Base-by-base conservation (phyloP, 2,113 vertebrate species). In the Orthochromis indermauri region DNA sequence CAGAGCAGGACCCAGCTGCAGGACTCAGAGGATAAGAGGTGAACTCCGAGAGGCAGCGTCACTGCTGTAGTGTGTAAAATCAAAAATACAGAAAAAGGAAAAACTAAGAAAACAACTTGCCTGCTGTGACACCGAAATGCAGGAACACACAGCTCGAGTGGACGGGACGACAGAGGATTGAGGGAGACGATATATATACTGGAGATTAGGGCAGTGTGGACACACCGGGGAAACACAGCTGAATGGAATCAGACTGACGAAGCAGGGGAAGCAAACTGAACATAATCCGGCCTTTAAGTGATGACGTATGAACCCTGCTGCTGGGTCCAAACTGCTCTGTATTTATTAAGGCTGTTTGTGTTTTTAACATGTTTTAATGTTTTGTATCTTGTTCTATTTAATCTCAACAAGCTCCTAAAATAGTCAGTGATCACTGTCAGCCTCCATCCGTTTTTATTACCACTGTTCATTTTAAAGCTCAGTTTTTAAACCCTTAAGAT, bases 381-480 rank as follows among this genome's bases (percentile, higher is more conserved):
- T 59, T 59, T 28, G 24, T 28, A 9, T 57, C 3, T 28, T 4
- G 2, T 61, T 31, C 26, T 1, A 17, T 33, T 61, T 61, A 17
- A 33, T 61, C 14, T 17, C 0, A 17, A 61, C 14, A 31, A 33
- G 5, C 14, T 5, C 57, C 14, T 61, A 61, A 61, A 61, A 6
- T 0, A 61, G 57, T 61, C 57, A 1, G 26, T 61, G 8, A 61
- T 61, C 14, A 61, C 26, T 31, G 14, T 61, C 0, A 0, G 14
- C 8, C 8, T 31, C 26, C 0, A 0, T 59, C 5, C 0, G 0
- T 59, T 31, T 59, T 31, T 10, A 59, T 59, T 0, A 17, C 5
- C 57, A 17, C 3, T 4, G 3, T 17, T 59, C 8, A 31, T 59
- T 16, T 59, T 10, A 59, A 16, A 59, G 55, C 26, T 59, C 1